phyloP scores from a whole-genome alignment of 2,797 vertebrate species.

The Hyperoplus immaculatus region DNA sequence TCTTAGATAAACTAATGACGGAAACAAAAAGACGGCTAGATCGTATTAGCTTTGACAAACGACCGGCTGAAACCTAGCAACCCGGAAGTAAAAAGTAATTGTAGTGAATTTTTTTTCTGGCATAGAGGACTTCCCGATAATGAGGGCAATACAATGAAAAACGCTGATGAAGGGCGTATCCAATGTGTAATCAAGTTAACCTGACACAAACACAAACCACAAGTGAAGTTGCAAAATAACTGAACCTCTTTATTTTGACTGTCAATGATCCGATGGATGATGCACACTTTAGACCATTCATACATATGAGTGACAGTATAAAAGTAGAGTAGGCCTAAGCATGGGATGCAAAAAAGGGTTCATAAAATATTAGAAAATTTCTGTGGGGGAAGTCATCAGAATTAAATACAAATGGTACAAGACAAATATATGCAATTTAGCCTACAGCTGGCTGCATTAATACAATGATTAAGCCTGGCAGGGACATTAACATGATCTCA shows the following conservation, averaged over 20 bases:
- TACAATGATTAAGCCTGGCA: constrained; percentile 73
- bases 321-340: constrained; percentile 82
- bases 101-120: not conserved
- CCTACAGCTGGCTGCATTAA: constrained; percentile 67
- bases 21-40: constrained; percentile 53
- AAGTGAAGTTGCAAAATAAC: constrained; percentile 80
- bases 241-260: constrained; percentile 86
- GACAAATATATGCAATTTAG: constrained; percentile 73
- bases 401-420: constrained; percentile 83
- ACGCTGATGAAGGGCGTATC: not conserved
- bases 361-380: constrained; percentile 84
- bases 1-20: constrained; percentile 52
- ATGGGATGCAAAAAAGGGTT: constrained; percentile 81
- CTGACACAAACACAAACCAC: constrained; percentile 53
- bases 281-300: constrained; percentile 83
- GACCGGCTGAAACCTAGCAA: constrained; percentile 14
- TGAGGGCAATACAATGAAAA: not conserved
- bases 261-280: constrained; percentile 78
- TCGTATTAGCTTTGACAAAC: constrained; percentile 47
- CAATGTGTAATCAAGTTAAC: not conserved
- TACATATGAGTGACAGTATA: constrained; percentile 82
- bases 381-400: constrained; percentile 63
- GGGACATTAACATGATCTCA: constrained; percentile 68
- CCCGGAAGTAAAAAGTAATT: constrained; percentile 70
- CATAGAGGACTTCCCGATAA: not conserved